These are phyloP conservation scores for Mus pahari DNA, from an alignment of 2,113 vertebrate species.

Conservation along the genomic window DNA sequence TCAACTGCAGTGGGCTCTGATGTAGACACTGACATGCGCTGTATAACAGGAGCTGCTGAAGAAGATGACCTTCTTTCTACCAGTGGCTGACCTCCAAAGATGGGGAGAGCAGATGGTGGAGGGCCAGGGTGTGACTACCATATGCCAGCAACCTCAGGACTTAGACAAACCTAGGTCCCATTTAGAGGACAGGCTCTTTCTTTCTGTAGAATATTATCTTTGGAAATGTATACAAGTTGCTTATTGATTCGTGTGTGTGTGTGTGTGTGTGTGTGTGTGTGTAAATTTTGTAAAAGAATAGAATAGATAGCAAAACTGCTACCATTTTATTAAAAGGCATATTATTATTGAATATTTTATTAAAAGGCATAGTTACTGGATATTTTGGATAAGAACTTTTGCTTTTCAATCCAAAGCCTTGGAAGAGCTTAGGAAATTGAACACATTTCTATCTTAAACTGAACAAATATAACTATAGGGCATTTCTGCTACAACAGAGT, in stretches of 20 bases:
- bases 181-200: not conserved
- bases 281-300: not conserved
- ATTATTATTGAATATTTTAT: slow-evolving; percentile 2
- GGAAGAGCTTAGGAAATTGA: slow-evolving; percentile 56
- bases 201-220: slow-evolving; percentile 23
- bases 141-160: not conserved
- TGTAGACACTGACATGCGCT: not conserved
- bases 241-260: not conserved
- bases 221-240: not conserved
- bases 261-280: too few relatives aligned
- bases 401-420: slow-evolving; percentile 28
- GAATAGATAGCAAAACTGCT: not conserved
- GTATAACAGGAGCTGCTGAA: not conserved
- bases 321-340: not conserved
- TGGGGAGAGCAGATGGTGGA: rapidly evolving
- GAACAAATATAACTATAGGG: slow-evolving; percentile 15
- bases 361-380: not conserved
- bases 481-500: slow-evolving; percentile 11
- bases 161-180: not conserved
- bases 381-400: slow-evolving; percentile 22
- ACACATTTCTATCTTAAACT: slow-evolving; percentile 53
- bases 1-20: not conserved
- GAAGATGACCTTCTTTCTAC: not conserved
- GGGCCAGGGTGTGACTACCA: too few relatives aligned
- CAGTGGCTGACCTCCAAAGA: not conserved